Evolutionary conservation across 2,113 vertebrate genomes (phyloP).

Genomic region (Vireo altiloquus): DNA sequence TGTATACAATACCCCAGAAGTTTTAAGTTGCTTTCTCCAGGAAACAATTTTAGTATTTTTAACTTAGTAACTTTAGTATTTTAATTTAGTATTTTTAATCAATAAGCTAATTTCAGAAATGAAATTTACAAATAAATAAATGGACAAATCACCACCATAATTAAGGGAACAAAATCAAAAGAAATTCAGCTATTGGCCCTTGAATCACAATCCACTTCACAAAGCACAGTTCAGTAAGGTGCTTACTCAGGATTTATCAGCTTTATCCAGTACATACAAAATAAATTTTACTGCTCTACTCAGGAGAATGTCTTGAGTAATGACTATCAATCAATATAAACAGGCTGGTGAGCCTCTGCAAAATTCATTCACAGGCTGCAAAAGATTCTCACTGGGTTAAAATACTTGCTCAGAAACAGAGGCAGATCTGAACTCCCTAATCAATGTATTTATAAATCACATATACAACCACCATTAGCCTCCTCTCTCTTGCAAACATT

Average conservation of each 20-base stretch:
- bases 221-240: neutral
- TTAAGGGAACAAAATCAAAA: neutral
- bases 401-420: neutral
- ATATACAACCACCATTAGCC: neutral
- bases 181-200: neutral
- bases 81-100: neutral
- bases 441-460: neutral
- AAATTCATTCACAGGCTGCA: neutral
- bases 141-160: fast-evolving
- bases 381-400: neutral
- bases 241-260: neutral
- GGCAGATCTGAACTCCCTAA: neutral
- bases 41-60: neutral
- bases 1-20: neutral
- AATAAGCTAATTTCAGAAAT: neutral
- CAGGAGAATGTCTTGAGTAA: neutral
- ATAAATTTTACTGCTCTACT: neutral
- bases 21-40: neutral
- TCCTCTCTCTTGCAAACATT: neutral
- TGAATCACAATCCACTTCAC: neutral
- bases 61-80: neutral
- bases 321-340: neutral
- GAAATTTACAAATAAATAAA: neutral
- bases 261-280: neutral
- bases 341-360: neutral